Conservation (phyloP, 1,140 invertebrate species). For the Paracyclopina nana region DNA sequence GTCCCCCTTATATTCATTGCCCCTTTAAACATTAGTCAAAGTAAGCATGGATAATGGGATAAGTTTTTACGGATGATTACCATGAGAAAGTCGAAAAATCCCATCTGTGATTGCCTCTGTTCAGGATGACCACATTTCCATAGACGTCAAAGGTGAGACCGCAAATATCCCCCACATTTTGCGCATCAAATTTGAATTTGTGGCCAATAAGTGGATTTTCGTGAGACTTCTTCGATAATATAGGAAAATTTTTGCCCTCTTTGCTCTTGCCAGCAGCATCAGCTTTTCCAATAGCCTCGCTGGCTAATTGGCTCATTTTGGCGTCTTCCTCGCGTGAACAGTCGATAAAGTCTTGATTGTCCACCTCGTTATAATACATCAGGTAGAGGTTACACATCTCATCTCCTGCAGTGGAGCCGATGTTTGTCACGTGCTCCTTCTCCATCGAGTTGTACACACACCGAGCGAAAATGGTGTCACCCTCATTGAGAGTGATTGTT, state of each 20-base stretch:
- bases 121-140: conserved; percentile 60
- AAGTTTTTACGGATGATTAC: too few relatives aligned
- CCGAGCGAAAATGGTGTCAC: conserved; percentile 25
- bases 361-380: conserved; percentile 35
- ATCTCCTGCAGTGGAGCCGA: conserved; percentile 31
- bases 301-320: background rate
- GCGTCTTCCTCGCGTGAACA: conserved; percentile 27
- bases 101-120: conserved; percentile 56
- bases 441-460: conserved; percentile 18
- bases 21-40: too few relatives aligned
- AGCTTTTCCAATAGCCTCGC: background rate
- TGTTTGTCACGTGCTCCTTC: background rate
- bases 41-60: too few relatives aligned
- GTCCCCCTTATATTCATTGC: conserved; percentile 37
- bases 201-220: too few relatives aligned
- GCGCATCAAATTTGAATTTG: too few relatives aligned
- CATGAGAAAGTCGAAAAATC: conserved; percentile 20
- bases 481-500: conserved; percentile 21
- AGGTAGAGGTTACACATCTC: conserved; percentile 51
- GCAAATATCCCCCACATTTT: too few relatives aligned
- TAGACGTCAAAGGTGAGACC: too few relatives aligned
- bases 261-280: too few relatives aligned
- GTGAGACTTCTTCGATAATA: too few relatives aligned
- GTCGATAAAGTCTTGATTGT: conserved; percentile 16
- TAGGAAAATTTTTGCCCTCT: too few relatives aligned